Conservation (phyloP, 2,888 invertebrate genomes). For the Pandemis cinnamomeana region DNA sequence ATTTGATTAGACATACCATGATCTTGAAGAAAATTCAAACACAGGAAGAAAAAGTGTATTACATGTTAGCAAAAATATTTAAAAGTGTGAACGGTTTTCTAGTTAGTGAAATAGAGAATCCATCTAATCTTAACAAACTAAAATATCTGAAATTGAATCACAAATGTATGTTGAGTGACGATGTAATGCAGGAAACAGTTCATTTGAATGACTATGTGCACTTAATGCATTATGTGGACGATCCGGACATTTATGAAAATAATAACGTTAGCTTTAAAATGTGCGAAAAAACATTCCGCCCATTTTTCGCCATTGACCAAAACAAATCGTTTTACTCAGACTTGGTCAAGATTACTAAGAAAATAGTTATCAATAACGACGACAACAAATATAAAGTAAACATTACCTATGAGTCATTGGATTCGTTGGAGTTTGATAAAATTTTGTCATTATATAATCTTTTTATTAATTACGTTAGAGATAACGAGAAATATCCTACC, state of each 20-base stretch:
- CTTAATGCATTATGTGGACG: conserved; percentile 46
- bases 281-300: conserved; percentile 52
- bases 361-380: conserved; percentile 47
- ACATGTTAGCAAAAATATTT: conserved; percentile 52
- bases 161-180: conserved; percentile 48
- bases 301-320: conserved; percentile 49
- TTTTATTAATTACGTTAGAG: conserved; percentile 44
- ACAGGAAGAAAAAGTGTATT: conserved; percentile 49
- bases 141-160: conserved; percentile 55
- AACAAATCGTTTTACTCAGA: conserved; percentile 53
- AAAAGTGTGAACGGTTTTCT: conserved; percentile 53
- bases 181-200: conserved; percentile 47
- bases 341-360: conserved; percentile 45
- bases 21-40: conserved; percentile 52
- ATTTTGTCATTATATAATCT: conserved; percentile 46
- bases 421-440: conserved; percentile 48
- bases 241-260: conserved; percentile 19
- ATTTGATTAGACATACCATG: conserved; percentile 52
- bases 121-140: conserved; percentile 50
- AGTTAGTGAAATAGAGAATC: conserved; percentile 52
- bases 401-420: conserved; percentile 44
- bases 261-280: conserved; percentile 35
- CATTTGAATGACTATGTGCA: conserved; percentile 52
- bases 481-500: conserved; percentile 43
- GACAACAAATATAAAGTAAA: conserved; percentile 41